phyloP scores from a whole-genome alignment of 2,113 vertebrate species.

The Syrrhaptes paradoxus region DNA sequence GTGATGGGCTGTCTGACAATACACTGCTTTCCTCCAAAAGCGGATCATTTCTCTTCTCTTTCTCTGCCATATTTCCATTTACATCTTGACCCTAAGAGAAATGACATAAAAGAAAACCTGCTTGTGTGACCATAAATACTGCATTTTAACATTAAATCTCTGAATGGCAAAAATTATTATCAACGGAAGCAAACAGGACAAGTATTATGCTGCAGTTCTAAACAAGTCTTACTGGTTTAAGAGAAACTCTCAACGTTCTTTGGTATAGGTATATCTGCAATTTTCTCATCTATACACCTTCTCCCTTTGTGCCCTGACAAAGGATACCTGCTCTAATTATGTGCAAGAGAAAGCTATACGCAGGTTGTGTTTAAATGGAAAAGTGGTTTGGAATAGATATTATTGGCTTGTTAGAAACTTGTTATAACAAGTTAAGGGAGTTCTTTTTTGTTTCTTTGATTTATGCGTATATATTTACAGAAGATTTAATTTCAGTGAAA shows the following conservation, averaged over 20 bases:
- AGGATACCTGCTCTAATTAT: background rate
- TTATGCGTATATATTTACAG: background rate
- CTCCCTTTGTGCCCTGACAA: background rate
- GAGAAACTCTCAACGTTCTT: background rate
- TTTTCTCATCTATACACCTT: conserved; percentile 15
- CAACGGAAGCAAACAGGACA: background rate
- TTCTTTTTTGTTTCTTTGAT: conserved; percentile 21
- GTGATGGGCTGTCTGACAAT: background rate
- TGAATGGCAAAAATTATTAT: background rate
- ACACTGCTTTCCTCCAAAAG: background rate
- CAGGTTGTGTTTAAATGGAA: conserved; percentile 19
- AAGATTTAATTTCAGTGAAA: conserved; percentile 42
- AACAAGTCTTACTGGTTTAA: background rate
- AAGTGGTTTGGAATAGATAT: background rate
- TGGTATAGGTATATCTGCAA: background rate
- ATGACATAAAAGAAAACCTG: background rate
- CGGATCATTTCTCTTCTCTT: background rate
- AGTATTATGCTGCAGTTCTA: background rate
- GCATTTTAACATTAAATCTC: background rate
- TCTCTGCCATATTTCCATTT: conserved; percentile 18
- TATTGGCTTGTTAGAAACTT: background rate
- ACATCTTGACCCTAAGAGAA: conserved; percentile 24
- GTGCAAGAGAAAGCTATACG: background rate
- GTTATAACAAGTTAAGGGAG: background rate
- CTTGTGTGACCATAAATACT: background rate